These are phyloP conservation scores for Plebejus argus DNA, from an alignment of 2,888 invertebrate genomes.

Conservation along the genomic window DNA sequence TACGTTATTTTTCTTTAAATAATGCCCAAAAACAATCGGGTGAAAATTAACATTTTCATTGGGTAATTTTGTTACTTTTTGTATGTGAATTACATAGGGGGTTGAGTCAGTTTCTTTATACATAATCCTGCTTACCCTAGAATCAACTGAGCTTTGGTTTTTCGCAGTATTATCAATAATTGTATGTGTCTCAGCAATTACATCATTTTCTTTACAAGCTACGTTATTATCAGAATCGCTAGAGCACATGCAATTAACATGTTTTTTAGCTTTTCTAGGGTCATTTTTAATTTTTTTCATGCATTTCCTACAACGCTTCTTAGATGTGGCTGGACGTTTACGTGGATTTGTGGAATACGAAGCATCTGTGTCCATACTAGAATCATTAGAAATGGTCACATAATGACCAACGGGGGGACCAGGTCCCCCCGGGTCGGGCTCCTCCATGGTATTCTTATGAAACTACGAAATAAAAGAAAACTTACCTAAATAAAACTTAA, in stretches of 20 bases:
- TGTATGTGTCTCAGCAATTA: background rate
- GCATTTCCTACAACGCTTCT: slow-evolving; percentile 10
- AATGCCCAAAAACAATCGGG: too few species aligned
- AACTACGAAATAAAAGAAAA: too few species aligned
- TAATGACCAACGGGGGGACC: too few species aligned
- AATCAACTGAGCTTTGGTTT: background rate
- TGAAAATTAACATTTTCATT: too few species aligned
- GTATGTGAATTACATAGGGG: background rate
- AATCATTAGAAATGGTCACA: too few species aligned
- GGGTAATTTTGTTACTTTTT: background rate
- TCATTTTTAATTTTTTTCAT: background rate
- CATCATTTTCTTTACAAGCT: background rate
- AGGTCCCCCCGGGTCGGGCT: too few species aligned
- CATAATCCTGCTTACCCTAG: background rate
- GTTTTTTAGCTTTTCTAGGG: too few species aligned
- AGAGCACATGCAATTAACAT: too few species aligned
- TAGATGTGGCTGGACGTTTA: background rate
- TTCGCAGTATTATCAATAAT: background rate
- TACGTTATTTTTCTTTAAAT: background rate
- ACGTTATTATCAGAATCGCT: too few species aligned
- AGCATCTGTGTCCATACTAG: too few species aligned
- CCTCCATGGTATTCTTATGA: background rate
- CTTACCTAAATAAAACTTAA: too few species aligned
- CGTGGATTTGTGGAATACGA: background rate
- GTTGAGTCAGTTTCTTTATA: background rate